Evolutionary conservation across 2,888 invertebrate species (phyloP), one percentile per base, ranked within the genome.

Genomic region (Alviniconcha strummeri): DNA sequence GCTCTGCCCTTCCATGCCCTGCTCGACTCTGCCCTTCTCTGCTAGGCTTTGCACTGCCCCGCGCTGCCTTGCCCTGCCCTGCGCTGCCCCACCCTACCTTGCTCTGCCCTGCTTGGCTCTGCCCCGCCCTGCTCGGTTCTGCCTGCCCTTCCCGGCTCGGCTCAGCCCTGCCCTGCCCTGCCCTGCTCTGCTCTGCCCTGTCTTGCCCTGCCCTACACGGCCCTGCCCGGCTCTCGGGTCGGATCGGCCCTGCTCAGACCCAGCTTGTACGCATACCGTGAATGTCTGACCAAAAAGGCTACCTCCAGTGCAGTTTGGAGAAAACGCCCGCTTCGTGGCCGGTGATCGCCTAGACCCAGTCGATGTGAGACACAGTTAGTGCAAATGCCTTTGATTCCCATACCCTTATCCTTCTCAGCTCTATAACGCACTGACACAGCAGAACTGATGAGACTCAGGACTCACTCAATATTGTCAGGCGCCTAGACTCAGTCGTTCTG

Each of bases 31-130:
- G 54, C 55, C 75, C 75, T 75, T 5, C 75, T 52, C n/a, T 69
- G 69, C 72, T 36, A n/a, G n/a, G 72, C 72, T 36, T 7, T 72
- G 76, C 55, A 54, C 72, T 72, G 72, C 72, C 72, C 36, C 11
- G 19, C 19, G 19, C 72, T 72, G 72, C 72, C 36, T 19, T 72
- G 72, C 72, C 72, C 36, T 72, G 72, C 36, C 72, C 11, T 72
- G 36, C 4, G 7, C 36, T 72, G 19, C 36, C 72, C 72, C 36
- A 36, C 72, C 72, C 36, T 72, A 11, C 72, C 72, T 36, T 72
- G 72, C 72, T 36, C 7, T 72, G 72, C 72, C 72, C 72, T 72
- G 72, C 72, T 36, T 19, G 54, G 17, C 55, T 15, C 76, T 76
- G 17, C 55, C 55, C 56, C 55, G 17, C 76, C 76, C 77, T 19